Conservation (phyloP, 2,113 vertebrate species). For the Pachypanchax playfairii region DNA sequence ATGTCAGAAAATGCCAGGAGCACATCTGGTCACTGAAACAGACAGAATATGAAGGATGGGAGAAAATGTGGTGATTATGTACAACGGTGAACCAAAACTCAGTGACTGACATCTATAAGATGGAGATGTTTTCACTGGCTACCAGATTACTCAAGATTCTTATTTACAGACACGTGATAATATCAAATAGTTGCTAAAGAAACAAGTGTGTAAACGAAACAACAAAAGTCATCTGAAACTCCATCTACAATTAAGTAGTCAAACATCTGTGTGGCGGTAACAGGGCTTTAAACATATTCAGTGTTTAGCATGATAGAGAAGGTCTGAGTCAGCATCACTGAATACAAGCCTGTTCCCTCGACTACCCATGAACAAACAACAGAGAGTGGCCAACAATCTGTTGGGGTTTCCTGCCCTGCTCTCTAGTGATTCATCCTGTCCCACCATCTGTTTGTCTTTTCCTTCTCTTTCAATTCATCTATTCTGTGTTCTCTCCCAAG, state of each 20-base stretch:
- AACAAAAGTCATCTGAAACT: conserved; percentile 3
- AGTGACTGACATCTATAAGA: conserved; percentile 18
- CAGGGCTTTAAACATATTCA: conserved; percentile 39
- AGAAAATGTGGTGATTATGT: conserved; percentile 12
- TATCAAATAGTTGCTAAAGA: background rate
- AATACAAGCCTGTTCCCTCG: conserved; percentile 57
- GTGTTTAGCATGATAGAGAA: conserved; percentile 27
- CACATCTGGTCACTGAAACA: conserved; percentile 52
- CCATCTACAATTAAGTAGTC: conserved; percentile 2
- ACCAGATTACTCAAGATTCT: conserved; percentile 23
- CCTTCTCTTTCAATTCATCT: conserved; percentile 14
- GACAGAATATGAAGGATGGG: background rate
- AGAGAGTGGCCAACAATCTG: conserved; percentile 51
- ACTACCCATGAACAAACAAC: conserved; percentile 77
- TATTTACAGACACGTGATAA: conserved; percentile 32
- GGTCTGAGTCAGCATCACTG: conserved; percentile 50
- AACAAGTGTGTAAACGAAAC: conserved; percentile 18
- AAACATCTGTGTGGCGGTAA: conserved; percentile 24
- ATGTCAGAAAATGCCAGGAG: conserved; percentile 33
- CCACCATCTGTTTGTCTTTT: conserved; percentile 39
- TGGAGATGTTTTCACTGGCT: conserved; percentile 26
- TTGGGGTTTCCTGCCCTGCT: conserved; percentile 60
- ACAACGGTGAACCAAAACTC: background rate
- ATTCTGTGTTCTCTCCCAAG: background rate
- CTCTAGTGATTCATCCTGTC: conserved; percentile 23